Evolutionary conservation across 2,888 invertebrate species (phyloP).

Genomic region (Pheosia tremula): DNA sequence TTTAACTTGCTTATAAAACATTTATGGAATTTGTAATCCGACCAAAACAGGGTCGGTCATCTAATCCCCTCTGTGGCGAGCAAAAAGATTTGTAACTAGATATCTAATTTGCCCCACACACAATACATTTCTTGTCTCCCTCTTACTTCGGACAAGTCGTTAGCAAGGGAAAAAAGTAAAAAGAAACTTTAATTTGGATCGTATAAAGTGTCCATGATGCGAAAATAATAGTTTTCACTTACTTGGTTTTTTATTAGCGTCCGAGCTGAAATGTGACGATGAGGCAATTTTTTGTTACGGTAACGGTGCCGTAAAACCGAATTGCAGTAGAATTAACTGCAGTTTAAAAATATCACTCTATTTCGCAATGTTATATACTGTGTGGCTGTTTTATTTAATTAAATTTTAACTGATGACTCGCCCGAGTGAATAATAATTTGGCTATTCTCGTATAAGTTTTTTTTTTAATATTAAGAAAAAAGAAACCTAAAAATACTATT

Average conservation of each 20-base stretch:
- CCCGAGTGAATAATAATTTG: too few relatives aligned
- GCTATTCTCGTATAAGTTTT: too few relatives aligned
- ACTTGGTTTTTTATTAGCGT: constrained; percentile 45
- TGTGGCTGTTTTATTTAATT: background rate
- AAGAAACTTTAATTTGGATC: constrained; percentile 52
- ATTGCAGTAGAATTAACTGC: constrained; percentile 14
- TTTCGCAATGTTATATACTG: background rate
- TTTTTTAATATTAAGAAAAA: too few relatives aligned
- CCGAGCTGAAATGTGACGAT: constrained; percentile 37
- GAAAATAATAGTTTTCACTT: constrained; percentile 54
- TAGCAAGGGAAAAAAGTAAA: constrained; percentile 49
- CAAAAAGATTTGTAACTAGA: constrained; percentile 47
- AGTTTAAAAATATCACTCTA: constrained; percentile 1
- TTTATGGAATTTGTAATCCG: constrained; percentile 24
- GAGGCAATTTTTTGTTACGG: constrained; percentile 37
- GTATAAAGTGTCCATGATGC: constrained; percentile 48
- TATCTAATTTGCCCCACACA: constrained; percentile 49
- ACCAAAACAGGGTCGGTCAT: constrained; percentile 24
- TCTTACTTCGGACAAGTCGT: constrained; percentile 51
- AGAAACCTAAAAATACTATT: too few relatives aligned
- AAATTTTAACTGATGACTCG: too few relatives aligned
- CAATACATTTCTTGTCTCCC: constrained; percentile 49
- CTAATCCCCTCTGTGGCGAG: constrained; percentile 29
- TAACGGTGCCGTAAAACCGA: constrained; percentile 27
- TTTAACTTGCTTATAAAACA: constrained; percentile 24